These are phyloP conservation scores for Frieseomelitta varia DNA, from an alignment of 1,140 invertebrate genomes.

Conservation along the genomic window DNA sequence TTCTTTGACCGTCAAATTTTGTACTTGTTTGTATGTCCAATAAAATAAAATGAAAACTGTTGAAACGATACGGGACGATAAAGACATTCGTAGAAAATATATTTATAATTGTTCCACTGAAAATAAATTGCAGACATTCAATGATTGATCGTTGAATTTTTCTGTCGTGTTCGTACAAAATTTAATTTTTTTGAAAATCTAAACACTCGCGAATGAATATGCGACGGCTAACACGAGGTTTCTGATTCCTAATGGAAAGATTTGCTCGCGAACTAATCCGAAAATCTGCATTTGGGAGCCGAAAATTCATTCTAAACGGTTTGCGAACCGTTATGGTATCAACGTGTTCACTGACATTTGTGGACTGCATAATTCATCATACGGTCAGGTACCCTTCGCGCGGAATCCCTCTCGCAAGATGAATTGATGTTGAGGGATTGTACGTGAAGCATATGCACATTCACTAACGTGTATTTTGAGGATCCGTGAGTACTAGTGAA, in stretches of 20 bases:
- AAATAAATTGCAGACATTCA: no score
- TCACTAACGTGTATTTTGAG: not conserved
- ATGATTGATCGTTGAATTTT: not conserved
- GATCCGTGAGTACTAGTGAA: constrained; percentile 7
- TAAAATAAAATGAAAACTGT: not conserved
- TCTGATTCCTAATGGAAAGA: not conserved
- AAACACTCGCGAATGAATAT: not conserved
- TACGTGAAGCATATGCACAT: not conserved
- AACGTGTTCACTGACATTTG: not conserved
- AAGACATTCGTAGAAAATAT: not conserved
- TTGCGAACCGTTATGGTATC: not conserved
- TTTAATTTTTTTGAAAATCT: not conserved
- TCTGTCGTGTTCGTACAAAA: not conserved
- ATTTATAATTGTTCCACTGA: no score
- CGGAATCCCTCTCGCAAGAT: constrained; percentile 4
- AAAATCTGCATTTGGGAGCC: not conserved
- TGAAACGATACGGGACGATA: not conserved
- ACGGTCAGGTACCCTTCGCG: not conserved
- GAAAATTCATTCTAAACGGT: constrained; percentile 9
- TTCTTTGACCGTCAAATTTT: not conserved
- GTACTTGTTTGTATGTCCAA: not conserved
- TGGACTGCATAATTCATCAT: constrained; percentile 29
- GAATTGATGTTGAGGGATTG: not conserved
- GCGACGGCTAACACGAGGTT: no score
- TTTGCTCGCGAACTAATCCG: not conserved